Conservation (phyloP, 2,888 invertebrate genomes). For the Gastrophysa polygoni region DNA sequence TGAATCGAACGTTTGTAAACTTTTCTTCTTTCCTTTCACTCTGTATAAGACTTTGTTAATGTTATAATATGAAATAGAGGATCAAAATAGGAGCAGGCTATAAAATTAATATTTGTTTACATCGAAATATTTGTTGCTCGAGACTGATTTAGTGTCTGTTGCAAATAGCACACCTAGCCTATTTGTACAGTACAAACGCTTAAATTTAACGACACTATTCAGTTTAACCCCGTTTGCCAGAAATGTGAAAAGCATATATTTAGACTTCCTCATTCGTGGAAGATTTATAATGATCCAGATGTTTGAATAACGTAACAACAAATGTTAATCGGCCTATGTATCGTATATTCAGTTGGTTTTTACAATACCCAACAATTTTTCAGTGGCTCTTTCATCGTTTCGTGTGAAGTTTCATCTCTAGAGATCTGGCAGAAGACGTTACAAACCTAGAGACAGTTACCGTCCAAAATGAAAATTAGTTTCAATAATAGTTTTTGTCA, state of each 20-base stretch:
- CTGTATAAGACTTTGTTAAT: no score
- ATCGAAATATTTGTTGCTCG: background rate
- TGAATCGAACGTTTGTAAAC: no score
- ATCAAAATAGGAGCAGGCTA: background rate
- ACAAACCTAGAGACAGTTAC: no score
- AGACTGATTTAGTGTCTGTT: background rate
- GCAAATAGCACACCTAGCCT: background rate
- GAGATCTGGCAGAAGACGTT: no score
- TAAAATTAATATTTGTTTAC: background rate
- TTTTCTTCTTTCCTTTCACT: no score
- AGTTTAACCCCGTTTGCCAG: background rate
- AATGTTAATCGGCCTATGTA: no score
- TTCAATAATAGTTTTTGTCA: no score
- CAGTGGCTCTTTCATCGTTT: no score
- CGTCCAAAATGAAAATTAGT: no score
- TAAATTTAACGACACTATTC: background rate
- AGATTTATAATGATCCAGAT: background rate
- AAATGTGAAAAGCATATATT: background rate
- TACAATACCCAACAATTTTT: no score
- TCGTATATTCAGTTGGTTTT: no score
- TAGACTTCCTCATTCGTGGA: background rate
- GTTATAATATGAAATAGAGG: background rate
- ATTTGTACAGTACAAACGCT: background rate
- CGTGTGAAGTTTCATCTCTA: no score
- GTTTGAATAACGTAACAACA: background rate